These are phyloP conservation scores for Harpagifer antarcticus DNA, from an alignment of 2,797 vertebrate species.

Conservation along the genomic window DNA sequence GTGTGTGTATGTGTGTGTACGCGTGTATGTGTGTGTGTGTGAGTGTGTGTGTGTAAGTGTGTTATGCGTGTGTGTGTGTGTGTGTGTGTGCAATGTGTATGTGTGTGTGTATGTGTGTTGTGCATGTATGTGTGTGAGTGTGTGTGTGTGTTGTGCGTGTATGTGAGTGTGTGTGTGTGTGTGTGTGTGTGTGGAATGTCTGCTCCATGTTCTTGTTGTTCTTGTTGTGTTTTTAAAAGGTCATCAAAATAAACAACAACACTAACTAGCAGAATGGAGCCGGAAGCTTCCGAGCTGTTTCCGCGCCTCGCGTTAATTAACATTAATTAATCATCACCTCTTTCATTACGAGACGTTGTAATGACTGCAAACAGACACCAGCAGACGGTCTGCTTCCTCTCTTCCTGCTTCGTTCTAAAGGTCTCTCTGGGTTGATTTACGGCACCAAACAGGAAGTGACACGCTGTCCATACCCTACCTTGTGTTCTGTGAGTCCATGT, in stretches of 20 bases:
- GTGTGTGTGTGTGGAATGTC: slow-evolving; percentile 53
- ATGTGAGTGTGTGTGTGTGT: no score
- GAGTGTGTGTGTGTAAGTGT: no score
- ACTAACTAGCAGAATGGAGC: background rate
- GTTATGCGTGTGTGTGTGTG: background rate
- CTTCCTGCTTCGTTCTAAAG: no score
- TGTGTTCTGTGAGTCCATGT: background rate
- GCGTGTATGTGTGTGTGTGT: background rate
- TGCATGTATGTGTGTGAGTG: background rate
- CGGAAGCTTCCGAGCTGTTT: slow-evolving; percentile 17
- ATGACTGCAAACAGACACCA: slow-evolving; percentile 35
- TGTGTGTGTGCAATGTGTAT: no score
- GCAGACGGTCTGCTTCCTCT: background rate
- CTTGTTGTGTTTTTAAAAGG: slow-evolving; percentile 43
- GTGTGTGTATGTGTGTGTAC: background rate
- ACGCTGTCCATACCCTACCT: accelerated
- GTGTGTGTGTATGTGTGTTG: slow-evolving; percentile 18
- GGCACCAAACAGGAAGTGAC: background rate
- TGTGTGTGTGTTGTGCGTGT: background rate
- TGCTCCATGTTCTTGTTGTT: slow-evolving; percentile 31
- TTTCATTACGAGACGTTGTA: slow-evolving; percentile 43
- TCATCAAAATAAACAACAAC: slow-evolving; percentile 48
- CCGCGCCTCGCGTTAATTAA: slow-evolving; percentile 35
- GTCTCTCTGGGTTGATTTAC: background rate
- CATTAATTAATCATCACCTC: slow-evolving; percentile 29